Conservation (phyloP, 2,113 vertebrate species). For the Bucco capensis region DNA sequence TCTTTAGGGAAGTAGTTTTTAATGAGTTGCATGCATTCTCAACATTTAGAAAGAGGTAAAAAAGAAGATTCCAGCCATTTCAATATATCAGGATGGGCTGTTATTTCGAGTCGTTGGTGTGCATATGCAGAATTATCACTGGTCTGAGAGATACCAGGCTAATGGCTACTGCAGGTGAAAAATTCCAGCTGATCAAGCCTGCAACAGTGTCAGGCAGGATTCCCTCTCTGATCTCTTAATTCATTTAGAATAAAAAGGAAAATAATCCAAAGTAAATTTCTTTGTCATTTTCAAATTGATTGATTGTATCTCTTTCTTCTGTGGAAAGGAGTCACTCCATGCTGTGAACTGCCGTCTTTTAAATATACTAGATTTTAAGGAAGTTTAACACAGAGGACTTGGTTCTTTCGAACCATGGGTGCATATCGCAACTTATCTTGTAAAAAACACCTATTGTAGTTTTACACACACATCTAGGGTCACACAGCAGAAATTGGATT, state of each 20-base stretch:
- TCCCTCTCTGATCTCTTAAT: background rate
- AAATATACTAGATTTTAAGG: background rate
- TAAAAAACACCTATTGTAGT: background rate
- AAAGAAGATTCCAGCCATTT: background rate
- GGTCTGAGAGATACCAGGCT: background rate
- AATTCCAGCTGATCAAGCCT: background rate
- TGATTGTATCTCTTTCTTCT: background rate
- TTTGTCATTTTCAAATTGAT: background rate
- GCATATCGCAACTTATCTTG: background rate
- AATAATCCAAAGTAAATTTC: background rate
- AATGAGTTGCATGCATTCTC: background rate
- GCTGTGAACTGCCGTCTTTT: background rate
- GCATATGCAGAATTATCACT: background rate
- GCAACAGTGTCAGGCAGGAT: background rate
- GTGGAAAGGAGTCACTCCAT: background rate
- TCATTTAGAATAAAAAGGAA: background rate
- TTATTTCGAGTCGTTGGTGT: background rate
- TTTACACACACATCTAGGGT: background rate
- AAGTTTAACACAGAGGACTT: background rate
- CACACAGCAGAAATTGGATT: background rate
- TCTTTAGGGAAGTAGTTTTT: background rate
- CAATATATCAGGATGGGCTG: background rate
- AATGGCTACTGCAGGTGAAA: background rate
- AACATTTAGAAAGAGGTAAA: background rate
- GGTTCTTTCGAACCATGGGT: background rate